These are phyloP conservation scores for Zosterops lateralis DNA, from an alignment of 2,113 vertebrate genomes.

Conservation along the genomic window DNA sequence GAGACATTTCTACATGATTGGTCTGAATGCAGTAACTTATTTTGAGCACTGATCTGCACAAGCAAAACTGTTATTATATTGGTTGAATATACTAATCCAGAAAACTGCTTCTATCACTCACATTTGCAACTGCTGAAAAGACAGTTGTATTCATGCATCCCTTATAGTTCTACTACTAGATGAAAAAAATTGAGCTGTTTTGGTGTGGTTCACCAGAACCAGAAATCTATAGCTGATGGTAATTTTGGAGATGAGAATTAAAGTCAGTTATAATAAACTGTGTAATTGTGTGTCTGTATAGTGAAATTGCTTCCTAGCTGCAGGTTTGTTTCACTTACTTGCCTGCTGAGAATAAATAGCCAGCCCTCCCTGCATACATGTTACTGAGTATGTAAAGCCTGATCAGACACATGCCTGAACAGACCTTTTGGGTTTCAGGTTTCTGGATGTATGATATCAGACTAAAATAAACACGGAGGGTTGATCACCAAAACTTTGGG, in stretches of 20 bases:
- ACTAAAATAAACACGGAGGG: not conserved
- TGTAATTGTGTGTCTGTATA: not conserved
- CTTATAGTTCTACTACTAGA: not conserved
- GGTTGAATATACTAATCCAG: not conserved
- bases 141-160: not conserved
- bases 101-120: not conserved
- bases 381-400: not conserved
- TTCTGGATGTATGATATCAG: not conserved
- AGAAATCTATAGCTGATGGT: not conserved
- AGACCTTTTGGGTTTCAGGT: not conserved
- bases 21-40: not conserved
- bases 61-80: not conserved
- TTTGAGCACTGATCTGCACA: not conserved
- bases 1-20: not conserved
- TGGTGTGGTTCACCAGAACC: not conserved
- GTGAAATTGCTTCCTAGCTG: not conserved
- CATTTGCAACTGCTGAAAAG: not conserved
- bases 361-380: accelerated
- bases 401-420: not conserved
- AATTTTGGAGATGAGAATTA: not conserved
- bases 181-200: not conserved
- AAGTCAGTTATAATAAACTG: not conserved
- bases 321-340: not conserved
- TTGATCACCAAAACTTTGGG: not conserved
- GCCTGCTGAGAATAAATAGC: not conserved